Evolutionary conservation across 2,113 vertebrate genomes (phyloP).

Genomic region (Proterorhinus semilunaris): DNA sequence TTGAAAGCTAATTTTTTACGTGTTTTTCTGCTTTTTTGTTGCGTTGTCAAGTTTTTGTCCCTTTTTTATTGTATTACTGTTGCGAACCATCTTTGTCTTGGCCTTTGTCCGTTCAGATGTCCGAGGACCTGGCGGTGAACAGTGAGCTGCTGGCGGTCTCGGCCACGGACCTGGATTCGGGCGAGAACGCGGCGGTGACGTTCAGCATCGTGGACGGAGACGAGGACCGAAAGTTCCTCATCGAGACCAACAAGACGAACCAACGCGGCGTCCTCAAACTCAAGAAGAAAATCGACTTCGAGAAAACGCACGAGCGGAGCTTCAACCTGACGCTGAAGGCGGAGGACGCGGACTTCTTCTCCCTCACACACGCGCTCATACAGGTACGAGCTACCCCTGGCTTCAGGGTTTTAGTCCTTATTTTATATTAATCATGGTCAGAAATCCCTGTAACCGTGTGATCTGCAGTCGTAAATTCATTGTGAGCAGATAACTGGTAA

Average conservation of each 20-base stretch:
- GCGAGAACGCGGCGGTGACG: constrained; percentile 82
- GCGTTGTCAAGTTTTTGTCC: too few relatives aligned
- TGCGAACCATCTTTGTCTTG: too few relatives aligned
- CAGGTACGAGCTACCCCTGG: constrained; percentile 79
- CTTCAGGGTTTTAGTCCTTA: not conserved
- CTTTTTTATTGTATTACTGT: too few relatives aligned
- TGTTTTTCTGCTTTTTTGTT: too few relatives aligned
- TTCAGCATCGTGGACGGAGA: constrained; percentile 87
- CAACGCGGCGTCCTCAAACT: constrained; percentile 78
- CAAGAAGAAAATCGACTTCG: constrained; percentile 84
- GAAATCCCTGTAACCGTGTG: too few relatives aligned
- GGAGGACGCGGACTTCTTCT: constrained; percentile 85
- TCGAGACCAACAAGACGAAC: constrained; percentile 84
- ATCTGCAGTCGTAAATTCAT: too few relatives aligned
- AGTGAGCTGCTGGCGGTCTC: constrained; percentile 80
- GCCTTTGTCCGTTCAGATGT: constrained; percentile 54
- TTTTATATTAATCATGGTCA: not conserved
- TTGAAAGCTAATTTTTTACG: too few relatives aligned
- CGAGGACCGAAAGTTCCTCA: constrained; percentile 84
- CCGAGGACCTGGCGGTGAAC: constrained; percentile 80
- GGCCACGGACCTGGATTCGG: constrained; percentile 83
- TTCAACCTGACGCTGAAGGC: constrained; percentile 89
- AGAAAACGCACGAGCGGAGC: constrained; percentile 84
- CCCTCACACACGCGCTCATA: constrained; percentile 78
- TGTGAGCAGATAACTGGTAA: too few relatives aligned